Percentiles rank a stretch among this genome's conserved stretches.
These are phyloP conservation scores for Adelognathus sp. DNA, from an alignment of 2,888 invertebrate genomes.

Conservation along the genomic window DNA sequence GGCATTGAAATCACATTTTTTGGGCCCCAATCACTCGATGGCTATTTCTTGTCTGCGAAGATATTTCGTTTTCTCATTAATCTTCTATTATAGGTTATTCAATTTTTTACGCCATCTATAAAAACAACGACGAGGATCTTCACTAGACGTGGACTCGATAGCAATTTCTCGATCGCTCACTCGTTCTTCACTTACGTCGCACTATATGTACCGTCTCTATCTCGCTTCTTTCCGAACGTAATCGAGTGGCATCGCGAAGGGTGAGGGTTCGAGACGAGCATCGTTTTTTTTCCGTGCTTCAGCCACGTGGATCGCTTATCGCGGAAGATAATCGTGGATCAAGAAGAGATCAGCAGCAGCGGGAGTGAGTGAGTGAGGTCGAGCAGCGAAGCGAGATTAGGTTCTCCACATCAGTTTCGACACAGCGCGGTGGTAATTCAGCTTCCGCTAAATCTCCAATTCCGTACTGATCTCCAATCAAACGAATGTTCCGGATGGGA, in stretches of 20 bases:
- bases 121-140: too few relatives aligned
- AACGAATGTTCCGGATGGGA: not conserved
- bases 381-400: conserved; percentile 1
- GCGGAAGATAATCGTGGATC: conserved; percentile 38
- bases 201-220: conserved; percentile 13
- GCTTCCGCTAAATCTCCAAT: not conserved
- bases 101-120: too few relatives aligned
- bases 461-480: conserved; percentile 14
- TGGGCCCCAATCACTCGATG: too few relatives aligned
- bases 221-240: conserved; percentile 1
- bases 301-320: conserved; percentile 29
- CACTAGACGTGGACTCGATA: not conserved
- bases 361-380: conserved; percentile 8
- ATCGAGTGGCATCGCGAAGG: conserved; percentile 8
- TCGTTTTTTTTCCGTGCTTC: not conserved
- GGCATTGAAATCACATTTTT: too few relatives aligned
- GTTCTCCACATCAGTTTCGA: not conserved
- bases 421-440: not conserved
- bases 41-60: too few relatives aligned
- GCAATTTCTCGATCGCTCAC: not conserved
- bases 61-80: too few relatives aligned
- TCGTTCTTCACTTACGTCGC: not conserved
- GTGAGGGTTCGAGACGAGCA: not conserved
- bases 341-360: conserved; percentile 2
- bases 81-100: too few relatives aligned